Base-by-base conservation (phyloP, 2,113 vertebrate genomes). In the Herpetotheres cachinnans region DNA sequence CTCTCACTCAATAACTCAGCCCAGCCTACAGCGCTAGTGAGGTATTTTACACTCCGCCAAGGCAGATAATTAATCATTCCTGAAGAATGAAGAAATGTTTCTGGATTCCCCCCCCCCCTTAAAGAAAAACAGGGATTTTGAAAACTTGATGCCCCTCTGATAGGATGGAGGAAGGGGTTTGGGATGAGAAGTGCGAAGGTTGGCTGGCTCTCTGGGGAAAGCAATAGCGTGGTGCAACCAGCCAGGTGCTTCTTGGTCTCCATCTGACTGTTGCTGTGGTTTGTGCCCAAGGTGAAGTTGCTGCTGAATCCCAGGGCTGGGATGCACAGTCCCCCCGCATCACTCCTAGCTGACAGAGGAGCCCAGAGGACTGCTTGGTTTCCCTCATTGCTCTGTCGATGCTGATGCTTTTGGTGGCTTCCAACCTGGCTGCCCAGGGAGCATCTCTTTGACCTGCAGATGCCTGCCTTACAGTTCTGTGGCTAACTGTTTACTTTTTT, bases 1-100 rank as follows among this genome's bases (percentile, higher is more conserved):
- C 92, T 94, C 95, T 97, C 97, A 97, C 93, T 8, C 94, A 50
- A 93, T 98, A 97, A 98, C 82, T 98, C 97, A 98, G 95, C 55
- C 58, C 95, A 61, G 66, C 93, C 82, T 89, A 5, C 54, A 90
- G 95, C 52, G 0, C 80, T 46, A 26, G 86, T 8, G 96, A 95
- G 92, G 93, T 79, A 84, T 95, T 97, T 95, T 96, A 67, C 92
- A 58, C 94, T 63, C 77, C 2, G 32, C 83, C 56, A 38, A 89
- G 95, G 96, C 95, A 95, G 97, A 86, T 96, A 96, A 87, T 95
- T 94, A 90, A 96, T 97, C 96, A 93, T 95, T 97, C 86, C 95
- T 97, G 88, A 69, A 81, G 91, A 96, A 94, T 86, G 95, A 96
- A 97, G 89, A 95, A 95, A 87, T 25, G 52, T 2, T 34, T 70